Conservation (phyloP, 2,113 vertebrate species). For the Rhombomys opimus region DNA sequence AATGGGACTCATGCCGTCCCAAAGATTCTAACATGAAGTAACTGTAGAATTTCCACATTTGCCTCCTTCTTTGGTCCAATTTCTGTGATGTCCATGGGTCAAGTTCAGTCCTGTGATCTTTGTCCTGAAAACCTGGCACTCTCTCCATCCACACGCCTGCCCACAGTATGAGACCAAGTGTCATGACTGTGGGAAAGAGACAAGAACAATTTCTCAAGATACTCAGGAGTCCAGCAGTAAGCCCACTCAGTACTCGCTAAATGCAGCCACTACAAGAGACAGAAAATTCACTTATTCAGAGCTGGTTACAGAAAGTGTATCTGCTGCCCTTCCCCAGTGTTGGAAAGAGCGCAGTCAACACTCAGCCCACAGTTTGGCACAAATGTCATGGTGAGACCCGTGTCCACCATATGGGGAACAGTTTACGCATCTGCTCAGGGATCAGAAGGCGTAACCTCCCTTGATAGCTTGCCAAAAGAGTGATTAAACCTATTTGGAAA, state of each 20-base stretch:
- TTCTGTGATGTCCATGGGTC: not conserved
- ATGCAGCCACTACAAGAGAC: not conserved
- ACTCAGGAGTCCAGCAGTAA: not conserved
- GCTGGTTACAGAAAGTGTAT: not conserved
- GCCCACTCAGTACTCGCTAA: not conserved
- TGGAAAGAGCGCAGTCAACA: not conserved
- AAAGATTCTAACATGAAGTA: not conserved
- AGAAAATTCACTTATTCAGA: not conserved
- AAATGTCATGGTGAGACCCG: not conserved
- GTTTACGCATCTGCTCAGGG: not conserved
- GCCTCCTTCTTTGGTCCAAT: not conserved
- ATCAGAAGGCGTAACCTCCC: not conserved
- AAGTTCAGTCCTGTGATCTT: not conserved
- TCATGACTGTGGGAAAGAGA: not conserved
- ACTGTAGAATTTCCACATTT: not conserved
- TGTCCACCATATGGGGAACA: not conserved
- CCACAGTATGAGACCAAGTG: not conserved
- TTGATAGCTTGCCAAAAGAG: conserved; percentile 13
- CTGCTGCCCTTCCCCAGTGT: not conserved
- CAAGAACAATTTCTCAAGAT: not conserved
- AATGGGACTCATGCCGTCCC: not conserved
- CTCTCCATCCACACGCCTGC: not conserved
- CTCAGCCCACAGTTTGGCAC: not conserved
- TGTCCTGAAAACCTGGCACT: not conserved
- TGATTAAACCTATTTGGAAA: conserved; percentile 39